Evolutionary conservation across 2,888 invertebrate genomes (phyloP).

Genomic region (Galerucella calmariensis): DNA sequence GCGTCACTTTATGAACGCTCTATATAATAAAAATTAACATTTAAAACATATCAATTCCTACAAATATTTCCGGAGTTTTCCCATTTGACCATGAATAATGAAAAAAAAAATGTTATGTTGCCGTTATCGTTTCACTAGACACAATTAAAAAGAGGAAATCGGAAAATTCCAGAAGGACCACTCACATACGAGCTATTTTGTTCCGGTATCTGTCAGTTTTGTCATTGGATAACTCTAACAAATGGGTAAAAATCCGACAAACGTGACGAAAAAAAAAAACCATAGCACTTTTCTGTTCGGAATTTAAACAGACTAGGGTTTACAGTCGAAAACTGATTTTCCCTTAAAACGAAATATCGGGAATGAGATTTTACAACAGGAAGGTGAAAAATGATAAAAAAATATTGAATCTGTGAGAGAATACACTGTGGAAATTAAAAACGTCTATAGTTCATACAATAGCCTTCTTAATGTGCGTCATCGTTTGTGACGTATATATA

Average conservation of each 20-base stretch:
- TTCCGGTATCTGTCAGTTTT: conserved; percentile 12
- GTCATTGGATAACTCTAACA: conserved; percentile 13
- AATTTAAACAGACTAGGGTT: background rate
- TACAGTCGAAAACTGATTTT: conserved; percentile 16
- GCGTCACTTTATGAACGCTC: too few relatives aligned
- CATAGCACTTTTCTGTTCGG: conserved; percentile 1
- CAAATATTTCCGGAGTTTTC: too few relatives aligned
- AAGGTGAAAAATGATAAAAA: too few relatives aligned
- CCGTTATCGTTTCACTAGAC: background rate
- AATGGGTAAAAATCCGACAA: conserved; percentile 10
- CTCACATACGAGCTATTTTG: conserved; percentile 2
- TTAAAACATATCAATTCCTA: too few relatives aligned
- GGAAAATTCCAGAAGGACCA: conserved; percentile 1
- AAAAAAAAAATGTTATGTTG: background rate
- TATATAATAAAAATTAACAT: too few relatives aligned
- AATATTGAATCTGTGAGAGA: too few relatives aligned
- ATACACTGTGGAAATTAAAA: too few relatives aligned
- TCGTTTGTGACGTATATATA: too few relatives aligned
- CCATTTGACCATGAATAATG: too few relatives aligned
- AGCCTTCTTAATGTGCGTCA: too few relatives aligned
- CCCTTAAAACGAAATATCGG: background rate
- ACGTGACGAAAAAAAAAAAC: background rate
- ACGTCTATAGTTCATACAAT: too few relatives aligned
- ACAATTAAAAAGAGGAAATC: background rate
- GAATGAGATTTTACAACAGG: background rate